These are phyloP conservation scores for Marronus borbonicus DNA, from an alignment of 2,888 invertebrate genomes.

Conservation along the genomic window DNA sequence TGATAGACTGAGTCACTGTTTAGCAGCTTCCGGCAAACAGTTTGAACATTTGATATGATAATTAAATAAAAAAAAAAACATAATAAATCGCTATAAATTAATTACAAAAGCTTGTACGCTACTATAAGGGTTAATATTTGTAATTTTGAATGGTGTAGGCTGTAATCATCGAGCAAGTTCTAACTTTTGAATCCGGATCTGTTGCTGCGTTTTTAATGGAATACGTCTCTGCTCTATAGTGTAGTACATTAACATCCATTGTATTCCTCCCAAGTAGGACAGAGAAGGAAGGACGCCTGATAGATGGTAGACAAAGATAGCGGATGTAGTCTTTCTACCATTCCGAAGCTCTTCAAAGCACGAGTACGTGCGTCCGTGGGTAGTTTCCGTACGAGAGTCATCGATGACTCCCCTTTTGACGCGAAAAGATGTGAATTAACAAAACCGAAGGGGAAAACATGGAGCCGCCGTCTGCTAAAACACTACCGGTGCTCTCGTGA, in stretches of 20 bases:
- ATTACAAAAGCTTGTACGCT: too few species aligned
- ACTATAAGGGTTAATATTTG: too few species aligned
- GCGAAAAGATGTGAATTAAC: constrained; percentile 33
- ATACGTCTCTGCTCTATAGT: constrained; percentile 46
- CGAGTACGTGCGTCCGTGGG: background rate
- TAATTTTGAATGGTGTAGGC: too few species aligned
- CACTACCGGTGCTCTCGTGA: constrained; percentile 2
- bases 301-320: constrained; percentile 15
- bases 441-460: background rate
- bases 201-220: background rate
- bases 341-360: constrained; percentile 22
- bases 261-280: constrained; percentile 46
- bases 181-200: constrained; percentile 5
- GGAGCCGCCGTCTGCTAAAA: background rate
- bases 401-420: constrained; percentile 1
- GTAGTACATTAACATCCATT: constrained; percentile 49
- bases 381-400: constrained; percentile 18
- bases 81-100: too few species aligned
- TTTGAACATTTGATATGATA: too few species aligned
- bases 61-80: too few species aligned
- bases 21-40: too few species aligned
- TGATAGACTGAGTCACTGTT: too few species aligned
- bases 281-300: constrained; percentile 42
- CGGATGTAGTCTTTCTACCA: constrained; percentile 33
- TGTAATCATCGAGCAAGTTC: too few species aligned